Base-by-base conservation (phyloP, 37 sponge, comb jelly and placozoan genomes). In the Ephydatia muelleri region DNA sequence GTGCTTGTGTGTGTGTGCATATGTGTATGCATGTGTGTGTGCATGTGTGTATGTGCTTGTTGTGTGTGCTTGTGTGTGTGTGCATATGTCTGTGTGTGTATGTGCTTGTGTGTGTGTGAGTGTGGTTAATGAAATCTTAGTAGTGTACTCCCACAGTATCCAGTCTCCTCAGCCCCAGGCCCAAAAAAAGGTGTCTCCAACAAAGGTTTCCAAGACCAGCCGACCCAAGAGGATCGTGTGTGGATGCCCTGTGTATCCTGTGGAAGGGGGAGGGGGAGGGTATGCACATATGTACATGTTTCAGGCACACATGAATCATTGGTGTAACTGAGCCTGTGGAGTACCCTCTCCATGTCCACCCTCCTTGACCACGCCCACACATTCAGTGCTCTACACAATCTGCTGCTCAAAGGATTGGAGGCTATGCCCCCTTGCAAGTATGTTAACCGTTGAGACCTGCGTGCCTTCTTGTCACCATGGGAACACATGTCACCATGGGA, bases 201-300 rank as follows among this genome's bases (percentile, higher is more conserved):
- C 16, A 21, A 57, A 57, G 57, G 57, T 21, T 57, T 4, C 57
- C 1, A 5, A 11, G 16, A 57, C 57, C 6, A 21, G 57, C 57
- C 75, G 47, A 6, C 33, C 70, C 57, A 67, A 32, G 3, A 74
- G 37, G 27, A 28, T 30, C 48, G 75, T 75, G 73, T 23, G 26
- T 78, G 86, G 83, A 49, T 91, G 91, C 47, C 92, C 92, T 39
- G 75, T 91, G 87, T 91, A 86, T 91, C 88, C 82, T 57, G 16
- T 57, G 57, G 19, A 1, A 14, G 16, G 43, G 43, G 43, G 43
- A 19, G 57, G 57, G 19, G 57, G 57, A 57, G 57, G 57, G 57
- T n/a, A n/a, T n/a, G n/a, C n/a, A n/a, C n/a, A n/a, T n/a, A n/a
- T n/a, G n/a, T n/a, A n/a, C n/a, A n/a, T n/a, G n/a, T n/a, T n/a